These are phyloP conservation scores for Ailuropoda melanoleuca DNA, from an alignment of 2,113 vertebrate species.

Conservation along the genomic window DNA sequence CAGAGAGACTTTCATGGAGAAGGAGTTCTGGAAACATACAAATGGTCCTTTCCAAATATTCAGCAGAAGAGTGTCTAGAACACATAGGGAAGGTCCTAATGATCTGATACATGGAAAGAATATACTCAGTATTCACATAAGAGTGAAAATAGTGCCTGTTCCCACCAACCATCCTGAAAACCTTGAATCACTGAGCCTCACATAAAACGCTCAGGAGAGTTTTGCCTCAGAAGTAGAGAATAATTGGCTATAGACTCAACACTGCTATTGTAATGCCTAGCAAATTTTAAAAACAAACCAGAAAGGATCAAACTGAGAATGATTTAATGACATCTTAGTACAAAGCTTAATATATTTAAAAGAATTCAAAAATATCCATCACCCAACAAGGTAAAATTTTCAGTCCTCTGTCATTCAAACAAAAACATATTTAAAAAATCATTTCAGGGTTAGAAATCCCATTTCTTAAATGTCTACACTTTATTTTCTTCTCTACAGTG, in stretches of 20 bases:
- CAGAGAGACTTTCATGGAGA: background rate
- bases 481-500: background rate
- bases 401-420: background rate
- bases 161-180: background rate
- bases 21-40: background rate
- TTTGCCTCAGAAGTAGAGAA: background rate
- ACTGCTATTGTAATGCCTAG: background rate
- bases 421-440: background rate
- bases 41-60: background rate
- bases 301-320: background rate
- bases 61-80: background rate
- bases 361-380: background rate
- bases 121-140: background rate
- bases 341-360: background rate
- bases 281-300: background rate
- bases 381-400: background rate
- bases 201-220: background rate
- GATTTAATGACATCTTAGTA: background rate
- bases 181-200: background rate
- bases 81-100: background rate
- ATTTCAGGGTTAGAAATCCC: background rate
- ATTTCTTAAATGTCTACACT: background rate
- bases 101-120: background rate
- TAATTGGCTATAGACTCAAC: background rate
- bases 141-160: background rate